These are phyloP conservation scores for Linurgus olivaceus DNA, from an alignment of 2,797 vertebrate genomes.

Conservation along the genomic window DNA sequence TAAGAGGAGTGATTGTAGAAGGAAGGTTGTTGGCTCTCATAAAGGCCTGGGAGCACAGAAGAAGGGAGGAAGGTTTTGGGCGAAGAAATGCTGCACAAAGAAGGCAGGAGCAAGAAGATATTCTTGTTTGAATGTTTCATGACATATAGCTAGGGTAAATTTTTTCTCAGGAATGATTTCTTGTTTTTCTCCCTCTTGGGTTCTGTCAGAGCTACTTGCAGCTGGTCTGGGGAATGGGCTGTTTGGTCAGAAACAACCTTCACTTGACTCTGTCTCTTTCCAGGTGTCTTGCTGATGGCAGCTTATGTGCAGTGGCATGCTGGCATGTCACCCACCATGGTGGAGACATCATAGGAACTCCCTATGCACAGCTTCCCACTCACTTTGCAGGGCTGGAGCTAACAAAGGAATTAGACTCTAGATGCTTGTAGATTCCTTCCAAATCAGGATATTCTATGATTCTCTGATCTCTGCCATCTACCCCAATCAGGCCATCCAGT, in stretches of 20 bases:
- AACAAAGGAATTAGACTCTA: background rate
- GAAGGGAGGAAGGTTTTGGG: background rate
- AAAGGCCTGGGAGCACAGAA: background rate
- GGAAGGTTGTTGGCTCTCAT: background rate
- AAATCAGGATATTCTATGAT: background rate
- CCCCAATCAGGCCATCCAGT: background rate
- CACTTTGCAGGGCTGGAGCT: background rate
- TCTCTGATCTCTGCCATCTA: background rate
- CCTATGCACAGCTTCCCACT: background rate
- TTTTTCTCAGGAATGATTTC: background rate
- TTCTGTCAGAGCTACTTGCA: background rate
- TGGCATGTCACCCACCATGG: background rate
- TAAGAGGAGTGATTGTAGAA: background rate
- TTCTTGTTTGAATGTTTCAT: background rate
- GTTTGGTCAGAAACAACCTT: background rate
- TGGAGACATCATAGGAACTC: background rate
- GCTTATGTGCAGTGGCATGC: background rate
- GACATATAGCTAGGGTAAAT: background rate
- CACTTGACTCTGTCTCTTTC: background rate
- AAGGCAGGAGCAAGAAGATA: background rate
- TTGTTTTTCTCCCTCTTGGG: background rate
- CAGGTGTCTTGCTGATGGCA: background rate
- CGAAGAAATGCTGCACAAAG: background rate
- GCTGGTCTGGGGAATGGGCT: background rate
- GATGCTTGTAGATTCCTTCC: background rate